Base-by-base conservation (phyloP, 92 coral and sea anemone species). In the Umimayanthus kanabou region DNA sequence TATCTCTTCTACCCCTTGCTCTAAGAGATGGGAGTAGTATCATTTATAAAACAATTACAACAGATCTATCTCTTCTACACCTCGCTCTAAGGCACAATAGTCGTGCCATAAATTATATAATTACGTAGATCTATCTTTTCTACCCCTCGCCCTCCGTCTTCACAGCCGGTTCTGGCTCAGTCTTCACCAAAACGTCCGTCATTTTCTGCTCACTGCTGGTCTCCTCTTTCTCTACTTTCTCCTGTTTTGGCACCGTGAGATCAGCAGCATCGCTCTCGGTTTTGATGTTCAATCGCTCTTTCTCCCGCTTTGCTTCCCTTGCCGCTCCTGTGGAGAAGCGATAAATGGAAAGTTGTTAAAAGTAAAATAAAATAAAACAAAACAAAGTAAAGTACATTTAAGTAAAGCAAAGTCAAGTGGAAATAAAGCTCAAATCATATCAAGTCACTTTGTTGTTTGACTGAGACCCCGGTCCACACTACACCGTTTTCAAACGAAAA, bases 271-370 rank as follows among this genome's bases (percentile, higher is more conserved):
- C 85, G 13, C 33, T 69, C 76, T 65, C 85, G 55, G 37, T 43
- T 4, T 69, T 71, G 23, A 29, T 81, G 49, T 64, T 37, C 18
- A 61, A 66, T 40, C 85, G 64, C 39, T 81, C 85, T 69, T 81
- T 81, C 37, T 81, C 85, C 39, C 76, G 75, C 72, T 66, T 81
- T 4, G 85, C 85, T 65, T 81, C 85, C 73, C 76, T 71, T 57
- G 85, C 85, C 22, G 85, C 85, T 28, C 85, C 85, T 81, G 85
- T 39, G n/a, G 0, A 25, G 39, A 39, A 33, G 18, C 45, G 8
- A 73, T 73, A 55, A 39, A 20, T 28, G 40, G 64, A 18, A 73
- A 53, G 58, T 53, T 16, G 49, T 45, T n/a, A n/a, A n/a, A 76
- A n/a, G 53, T 18, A 39, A 9, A 39, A 10, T 33, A 2, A 33